phyloP scores from a whole-genome alignment of 2,113 vertebrate species.

The Myiagra hebetior region DNA sequence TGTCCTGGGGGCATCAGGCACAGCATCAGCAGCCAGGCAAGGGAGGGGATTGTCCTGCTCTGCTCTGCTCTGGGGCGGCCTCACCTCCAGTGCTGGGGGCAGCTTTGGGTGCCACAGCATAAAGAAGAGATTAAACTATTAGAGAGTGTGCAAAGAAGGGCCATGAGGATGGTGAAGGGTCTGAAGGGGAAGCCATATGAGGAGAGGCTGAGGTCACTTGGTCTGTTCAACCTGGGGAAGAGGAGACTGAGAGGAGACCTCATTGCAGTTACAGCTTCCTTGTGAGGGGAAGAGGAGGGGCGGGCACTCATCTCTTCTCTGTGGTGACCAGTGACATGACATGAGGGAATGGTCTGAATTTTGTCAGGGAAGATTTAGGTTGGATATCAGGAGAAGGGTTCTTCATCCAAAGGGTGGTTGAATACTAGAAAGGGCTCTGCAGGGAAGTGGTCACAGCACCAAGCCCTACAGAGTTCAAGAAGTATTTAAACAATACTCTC shows the following conservation, averaged over 20 bases:
- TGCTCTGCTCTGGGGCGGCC: rapidly evolving
- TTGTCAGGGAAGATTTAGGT: not conserved
- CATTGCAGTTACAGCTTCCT: too few relatives aligned
- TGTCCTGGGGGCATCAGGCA: not conserved
- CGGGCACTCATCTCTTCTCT: not conserved
- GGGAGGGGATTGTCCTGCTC: not conserved
- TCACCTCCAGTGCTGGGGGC: not conserved
- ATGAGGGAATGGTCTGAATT: rapidly evolving
- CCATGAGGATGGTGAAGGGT: rapidly evolving
- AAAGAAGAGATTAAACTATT: not conserved
- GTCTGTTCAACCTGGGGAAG: not conserved
- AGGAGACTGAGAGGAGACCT: not conserved
- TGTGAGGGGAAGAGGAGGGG: rapidly evolving
- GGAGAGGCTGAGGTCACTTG: not conserved
- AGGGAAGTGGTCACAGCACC: not conserved
- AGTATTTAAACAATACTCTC: not conserved
- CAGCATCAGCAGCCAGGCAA: not conserved
- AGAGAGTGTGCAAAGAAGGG: not conserved
- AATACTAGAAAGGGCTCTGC: rapidly evolving
- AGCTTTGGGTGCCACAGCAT: rapidly evolving
- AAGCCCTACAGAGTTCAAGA: not conserved
- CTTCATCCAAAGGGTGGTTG: rapidly evolving
- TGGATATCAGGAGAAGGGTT: not conserved
- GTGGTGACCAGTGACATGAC: not conserved
- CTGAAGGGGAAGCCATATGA: rapidly evolving